These are phyloP conservation scores for Brenthis daphne DNA, from an alignment of 2,888 invertebrate genomes.

Conservation along the genomic window DNA sequence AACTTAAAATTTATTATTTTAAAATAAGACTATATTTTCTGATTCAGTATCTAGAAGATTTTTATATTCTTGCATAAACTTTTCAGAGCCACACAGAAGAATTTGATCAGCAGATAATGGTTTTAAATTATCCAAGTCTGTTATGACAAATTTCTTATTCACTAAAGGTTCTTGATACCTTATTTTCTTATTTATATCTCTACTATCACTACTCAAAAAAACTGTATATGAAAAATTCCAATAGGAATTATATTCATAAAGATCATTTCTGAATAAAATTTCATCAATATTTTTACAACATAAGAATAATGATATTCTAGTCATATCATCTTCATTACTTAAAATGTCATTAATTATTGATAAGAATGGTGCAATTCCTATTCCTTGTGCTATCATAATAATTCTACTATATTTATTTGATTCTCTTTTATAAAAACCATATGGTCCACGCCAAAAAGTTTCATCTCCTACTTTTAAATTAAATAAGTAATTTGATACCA, in stretches of 20 bases:
- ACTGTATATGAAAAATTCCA: conserved; percentile 90
- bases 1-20: conserved; percentile 7
- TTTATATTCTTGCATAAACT: conserved; percentile 79
- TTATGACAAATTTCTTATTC: conserved; percentile 55
- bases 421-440: conserved; percentile 81
- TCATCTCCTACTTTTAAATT: conserved; percentile 69
- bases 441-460: conserved; percentile 88
- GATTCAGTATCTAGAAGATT: conserved; percentile 49
- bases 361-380: conserved; percentile 88
- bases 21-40: conserved; percentile 66
- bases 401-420: conserved; percentile 68
- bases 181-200: conserved; percentile 29
- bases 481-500: conserved; percentile 81
- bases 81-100: conserved; percentile 84
- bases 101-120: conserved; percentile 66
- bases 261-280: conserved; percentile 83
- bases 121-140: conserved; percentile 58
- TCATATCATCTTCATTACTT: conserved; percentile 85
- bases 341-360: conserved; percentile 84
- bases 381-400: conserved; percentile 85
- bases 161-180: conserved; percentile 81
- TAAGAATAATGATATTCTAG: conserved; percentile 83
- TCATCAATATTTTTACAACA: conserved; percentile 82
- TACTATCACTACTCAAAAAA: conserved; percentile 70
- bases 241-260: conserved; percentile 81